phyloP scores from a whole-genome alignment of 2,888 invertebrate genomes.

The Strigamia transsilvanica region DNA sequence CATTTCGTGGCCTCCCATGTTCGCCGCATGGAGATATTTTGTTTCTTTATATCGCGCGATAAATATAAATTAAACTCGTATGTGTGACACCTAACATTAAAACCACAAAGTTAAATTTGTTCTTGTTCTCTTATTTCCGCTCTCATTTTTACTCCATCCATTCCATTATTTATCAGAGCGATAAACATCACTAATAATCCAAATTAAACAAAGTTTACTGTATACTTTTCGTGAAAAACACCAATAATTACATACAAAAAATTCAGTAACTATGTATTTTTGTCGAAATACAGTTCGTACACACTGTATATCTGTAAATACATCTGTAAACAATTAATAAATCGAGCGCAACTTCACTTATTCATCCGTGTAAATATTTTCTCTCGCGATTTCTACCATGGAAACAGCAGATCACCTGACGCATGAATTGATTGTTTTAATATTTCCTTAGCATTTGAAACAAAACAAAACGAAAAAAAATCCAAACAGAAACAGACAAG shows the following conservation, averaged over 20 bases:
- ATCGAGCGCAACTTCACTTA: background rate
- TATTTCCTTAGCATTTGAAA: constrained; percentile 9
- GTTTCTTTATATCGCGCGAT: constrained; percentile 39
- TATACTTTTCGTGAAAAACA: no score
- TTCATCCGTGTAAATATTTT: background rate
- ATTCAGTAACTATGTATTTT: no score
- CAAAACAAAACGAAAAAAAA: background rate
- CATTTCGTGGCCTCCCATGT: constrained; percentile 48
- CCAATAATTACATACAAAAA: no score
- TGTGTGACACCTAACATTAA: constrained; percentile 16
- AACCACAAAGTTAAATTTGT: constrained; percentile 32
- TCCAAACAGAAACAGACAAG: background rate
- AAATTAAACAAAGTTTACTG: no score
- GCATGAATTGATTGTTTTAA: constrained; percentile 5
- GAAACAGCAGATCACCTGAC: background rate
- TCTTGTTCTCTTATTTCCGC: background rate
- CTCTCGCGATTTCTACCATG: background rate
- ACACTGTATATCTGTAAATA: background rate
- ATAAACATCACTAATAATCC: no score
- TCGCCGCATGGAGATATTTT: constrained; percentile 40
- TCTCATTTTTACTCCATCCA: background rate
- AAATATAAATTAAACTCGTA: constrained; percentile 16
- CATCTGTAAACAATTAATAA: background rate
- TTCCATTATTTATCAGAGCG: no score
- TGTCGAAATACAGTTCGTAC: no score